A percentile compares a stretch with the other conserved stretches of the same genome.
Conservation (phyloP, 2,113 vertebrate genomes). For the Callorhinus ursinus region DNA sequence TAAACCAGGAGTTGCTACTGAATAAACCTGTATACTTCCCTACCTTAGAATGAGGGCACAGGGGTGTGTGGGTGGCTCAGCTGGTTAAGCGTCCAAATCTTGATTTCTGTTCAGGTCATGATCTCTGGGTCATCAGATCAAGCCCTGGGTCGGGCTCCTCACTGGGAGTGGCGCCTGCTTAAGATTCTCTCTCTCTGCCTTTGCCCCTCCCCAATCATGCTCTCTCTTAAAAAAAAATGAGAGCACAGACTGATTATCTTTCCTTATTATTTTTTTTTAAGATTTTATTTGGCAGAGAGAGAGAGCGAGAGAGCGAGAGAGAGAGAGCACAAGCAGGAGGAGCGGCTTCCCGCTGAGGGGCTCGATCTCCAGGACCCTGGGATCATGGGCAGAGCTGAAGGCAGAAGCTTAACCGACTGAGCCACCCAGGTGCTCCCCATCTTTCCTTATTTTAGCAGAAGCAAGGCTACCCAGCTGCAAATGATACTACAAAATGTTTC, state of each 20-base stretch:
- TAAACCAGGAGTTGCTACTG: background rate
- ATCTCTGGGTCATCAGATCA: background rate
- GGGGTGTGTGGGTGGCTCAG: background rate
- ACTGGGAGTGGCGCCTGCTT: background rate
- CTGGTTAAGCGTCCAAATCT: background rate
- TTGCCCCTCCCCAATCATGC: background rate
- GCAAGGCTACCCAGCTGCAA: background rate
- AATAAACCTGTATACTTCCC: background rate
- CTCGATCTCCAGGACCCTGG: too few species aligned
- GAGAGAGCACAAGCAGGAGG: too few species aligned
- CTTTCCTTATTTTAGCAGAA: slow-evolving; percentile 19
- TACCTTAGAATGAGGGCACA: background rate
- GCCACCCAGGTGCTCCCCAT: background rate
- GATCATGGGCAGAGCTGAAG: too few species aligned
- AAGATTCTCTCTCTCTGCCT: background rate
- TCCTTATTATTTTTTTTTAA: too few species aligned
- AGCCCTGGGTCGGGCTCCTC: background rate
- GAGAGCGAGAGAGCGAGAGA: too few species aligned
- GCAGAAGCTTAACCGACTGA: background rate
- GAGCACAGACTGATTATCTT: background rate
- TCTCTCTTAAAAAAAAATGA: background rate
- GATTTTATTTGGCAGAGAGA: too few species aligned
- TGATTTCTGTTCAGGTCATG: background rate
- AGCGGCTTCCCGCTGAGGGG: too few species aligned
- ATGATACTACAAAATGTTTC: background rate